These are phyloP conservation scores for Metaphire vulgaris DNA, from an alignment of 1,140 invertebrate species.

Conservation along the genomic window DNA sequence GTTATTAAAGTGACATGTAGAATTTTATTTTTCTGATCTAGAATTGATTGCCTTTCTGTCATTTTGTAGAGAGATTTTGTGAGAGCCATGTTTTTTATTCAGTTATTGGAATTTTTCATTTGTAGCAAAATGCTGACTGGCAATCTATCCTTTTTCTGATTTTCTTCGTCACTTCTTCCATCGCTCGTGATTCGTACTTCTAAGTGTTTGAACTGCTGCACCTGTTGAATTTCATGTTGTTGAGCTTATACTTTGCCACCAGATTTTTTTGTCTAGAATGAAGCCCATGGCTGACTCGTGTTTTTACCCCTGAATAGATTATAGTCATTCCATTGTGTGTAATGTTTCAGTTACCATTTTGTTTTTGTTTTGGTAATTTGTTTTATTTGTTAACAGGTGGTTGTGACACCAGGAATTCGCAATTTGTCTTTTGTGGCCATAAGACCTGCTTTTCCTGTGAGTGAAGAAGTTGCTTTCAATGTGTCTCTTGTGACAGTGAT, in stretches of 20 bases:
- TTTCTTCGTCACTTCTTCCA: too few species aligned
- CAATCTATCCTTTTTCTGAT: too few species aligned
- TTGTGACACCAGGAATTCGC: background rate
- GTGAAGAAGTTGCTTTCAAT: background rate
- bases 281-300: background rate
- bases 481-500: background rate
- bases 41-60: too few species aligned
- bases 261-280: background rate
- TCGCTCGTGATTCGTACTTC: too few species aligned
- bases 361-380: too few species aligned
- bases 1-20: background rate
- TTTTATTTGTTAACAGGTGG: background rate
- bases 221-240: background rate
- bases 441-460: background rate
- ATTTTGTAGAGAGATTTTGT: too few species aligned
- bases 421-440: background rate
- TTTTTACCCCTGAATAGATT: background rate
- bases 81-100: background rate
- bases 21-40: too few species aligned
- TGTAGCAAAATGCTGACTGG: background rate
- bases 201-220: background rate
- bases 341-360: too few species aligned
- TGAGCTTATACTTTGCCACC: background rate
- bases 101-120: background rate
- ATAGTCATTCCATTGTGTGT: background rate